phyloP scores from a whole-genome alignment of 2,888 invertebrate genomes.

The Pristionchus mayeri region DNA sequence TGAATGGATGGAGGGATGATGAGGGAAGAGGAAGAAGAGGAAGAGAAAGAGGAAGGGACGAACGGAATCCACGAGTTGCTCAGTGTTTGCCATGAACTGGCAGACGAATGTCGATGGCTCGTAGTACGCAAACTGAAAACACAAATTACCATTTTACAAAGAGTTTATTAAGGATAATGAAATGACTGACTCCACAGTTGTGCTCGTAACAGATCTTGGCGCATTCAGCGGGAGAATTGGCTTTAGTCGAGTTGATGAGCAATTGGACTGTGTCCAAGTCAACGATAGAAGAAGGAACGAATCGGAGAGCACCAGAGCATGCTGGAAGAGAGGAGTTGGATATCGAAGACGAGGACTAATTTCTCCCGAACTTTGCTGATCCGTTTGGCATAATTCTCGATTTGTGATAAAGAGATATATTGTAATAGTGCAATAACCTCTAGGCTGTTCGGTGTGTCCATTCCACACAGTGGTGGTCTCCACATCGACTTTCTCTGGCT shows the following conservation, averaged over 20 bases:
- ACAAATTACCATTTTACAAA: not conserved
- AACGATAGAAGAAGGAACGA: slow-evolving; percentile 56
- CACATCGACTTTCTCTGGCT: slow-evolving; percentile 11
- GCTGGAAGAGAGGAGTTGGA: slow-evolving; percentile 27
- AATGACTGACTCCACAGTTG: slow-evolving; percentile 63
- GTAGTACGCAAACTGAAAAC: slow-evolving; percentile 65
- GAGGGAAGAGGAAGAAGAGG: too few species aligned
- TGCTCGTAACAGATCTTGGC: slow-evolving; percentile 61
- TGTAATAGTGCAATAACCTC: not conserved
- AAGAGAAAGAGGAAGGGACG: too few species aligned
- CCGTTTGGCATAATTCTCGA: not conserved
- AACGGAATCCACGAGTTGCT: slow-evolving; percentile 58
- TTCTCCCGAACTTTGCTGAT: too few species aligned
- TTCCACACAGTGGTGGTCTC: slow-evolving; percentile 41
- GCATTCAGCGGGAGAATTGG: slow-evolving; percentile 60
- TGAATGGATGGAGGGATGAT: not conserved
- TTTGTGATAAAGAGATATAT: not conserved
- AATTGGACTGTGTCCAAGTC: slow-evolving; percentile 66
- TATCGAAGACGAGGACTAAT: not conserved
- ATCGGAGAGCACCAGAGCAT: slow-evolving; percentile 55
- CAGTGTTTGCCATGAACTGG: slow-evolving; percentile 65
- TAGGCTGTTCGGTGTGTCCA: slow-evolving; percentile 32
- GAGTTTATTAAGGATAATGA: not conserved
- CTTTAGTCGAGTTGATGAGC: slow-evolving; percentile 62
- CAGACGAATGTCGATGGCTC: slow-evolving; percentile 57